phyloP scores from a whole-genome alignment of 2,113 vertebrate species.

The Platysteira castanea region DNA sequence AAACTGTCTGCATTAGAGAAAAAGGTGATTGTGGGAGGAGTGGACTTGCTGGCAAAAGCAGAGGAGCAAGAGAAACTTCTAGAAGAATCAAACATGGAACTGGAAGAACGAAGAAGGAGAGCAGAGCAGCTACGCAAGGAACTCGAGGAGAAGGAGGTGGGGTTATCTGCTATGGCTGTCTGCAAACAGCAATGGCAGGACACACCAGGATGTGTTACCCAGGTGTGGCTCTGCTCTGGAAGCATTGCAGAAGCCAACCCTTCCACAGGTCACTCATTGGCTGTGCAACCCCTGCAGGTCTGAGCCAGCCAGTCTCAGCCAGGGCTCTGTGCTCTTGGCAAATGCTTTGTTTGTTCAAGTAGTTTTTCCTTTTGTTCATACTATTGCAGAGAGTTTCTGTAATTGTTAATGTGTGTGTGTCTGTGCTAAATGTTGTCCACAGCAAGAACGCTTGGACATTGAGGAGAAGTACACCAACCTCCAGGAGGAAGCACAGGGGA shows the following conservation, averaged over 20 bases:
- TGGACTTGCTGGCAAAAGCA: constrained; percentile 95
- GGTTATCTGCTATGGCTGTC: not conserved
- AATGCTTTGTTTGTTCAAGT: not conserved
- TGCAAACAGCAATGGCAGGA: not conserved
- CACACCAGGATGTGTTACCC: not conserved
- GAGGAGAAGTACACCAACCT: constrained; percentile 98
- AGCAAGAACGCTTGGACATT: constrained; percentile 98
- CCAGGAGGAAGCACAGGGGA: constrained; percentile 97
- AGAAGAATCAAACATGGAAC: constrained; percentile 95
- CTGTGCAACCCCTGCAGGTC: not conserved
- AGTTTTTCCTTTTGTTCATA: not conserved
- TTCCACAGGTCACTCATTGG: rapidly evolving
- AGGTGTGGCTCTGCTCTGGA: not conserved
- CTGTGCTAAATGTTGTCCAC: constrained; percentile 4
- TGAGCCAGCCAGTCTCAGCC: not conserved
- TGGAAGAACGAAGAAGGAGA: constrained; percentile 90
- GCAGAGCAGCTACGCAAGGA: constrained; percentile 94
- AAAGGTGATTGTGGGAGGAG: constrained; percentile 97
- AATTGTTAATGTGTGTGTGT: not conserved
- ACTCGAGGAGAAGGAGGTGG: constrained; percentile 94
- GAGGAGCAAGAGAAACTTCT: constrained; percentile 98
- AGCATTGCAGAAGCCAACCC: not conserved
- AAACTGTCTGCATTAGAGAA: constrained; percentile 93
- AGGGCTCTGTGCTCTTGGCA: not conserved
- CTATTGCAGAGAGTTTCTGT: not conserved